Evolutionary conservation across 2,113 vertebrate genomes (phyloP).

Genomic region (Forbesichthys papilliferus): DNA sequence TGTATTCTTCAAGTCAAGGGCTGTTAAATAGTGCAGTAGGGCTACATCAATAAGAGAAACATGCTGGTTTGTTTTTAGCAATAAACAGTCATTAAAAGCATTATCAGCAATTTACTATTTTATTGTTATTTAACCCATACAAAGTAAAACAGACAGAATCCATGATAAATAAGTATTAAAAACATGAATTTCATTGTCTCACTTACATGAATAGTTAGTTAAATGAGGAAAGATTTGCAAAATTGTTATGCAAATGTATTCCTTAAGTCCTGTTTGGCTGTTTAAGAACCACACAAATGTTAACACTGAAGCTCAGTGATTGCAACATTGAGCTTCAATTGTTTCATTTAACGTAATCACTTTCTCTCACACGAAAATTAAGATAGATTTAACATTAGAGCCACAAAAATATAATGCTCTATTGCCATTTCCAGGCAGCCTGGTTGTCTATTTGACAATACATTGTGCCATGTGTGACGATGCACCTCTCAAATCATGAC

Average conservation of each 20-base stretch:
- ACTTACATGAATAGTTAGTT: constrained; percentile 10
- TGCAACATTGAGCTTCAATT: background rate
- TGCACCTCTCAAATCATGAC: too few species aligned
- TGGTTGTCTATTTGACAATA: background rate
- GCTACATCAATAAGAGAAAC: too few species aligned
- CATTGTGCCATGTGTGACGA: too few species aligned
- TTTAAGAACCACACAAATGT: constrained; percentile 7
- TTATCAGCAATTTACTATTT: constrained; percentile 31
- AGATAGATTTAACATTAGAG: background rate
- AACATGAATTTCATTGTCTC: constrained; percentile 20
- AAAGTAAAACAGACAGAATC: constrained; percentile 48
- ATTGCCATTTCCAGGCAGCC: background rate
- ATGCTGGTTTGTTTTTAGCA: too few species aligned
- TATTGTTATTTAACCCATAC: constrained; percentile 60
- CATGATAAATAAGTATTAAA: constrained; percentile 60
- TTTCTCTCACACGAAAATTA: background rate
- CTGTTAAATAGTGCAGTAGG: too few species aligned
- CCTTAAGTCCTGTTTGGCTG: background rate
- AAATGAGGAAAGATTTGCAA: background rate
- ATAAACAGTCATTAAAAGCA: background rate
- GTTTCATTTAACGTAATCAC: background rate
- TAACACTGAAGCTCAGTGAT: too few species aligned
- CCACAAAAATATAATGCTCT: background rate
- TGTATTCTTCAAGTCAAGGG: too few species aligned
- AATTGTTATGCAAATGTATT: background rate